phyloP scores from a whole-genome alignment of 2,113 vertebrate species.

The Atractosteus spatula region DNA sequence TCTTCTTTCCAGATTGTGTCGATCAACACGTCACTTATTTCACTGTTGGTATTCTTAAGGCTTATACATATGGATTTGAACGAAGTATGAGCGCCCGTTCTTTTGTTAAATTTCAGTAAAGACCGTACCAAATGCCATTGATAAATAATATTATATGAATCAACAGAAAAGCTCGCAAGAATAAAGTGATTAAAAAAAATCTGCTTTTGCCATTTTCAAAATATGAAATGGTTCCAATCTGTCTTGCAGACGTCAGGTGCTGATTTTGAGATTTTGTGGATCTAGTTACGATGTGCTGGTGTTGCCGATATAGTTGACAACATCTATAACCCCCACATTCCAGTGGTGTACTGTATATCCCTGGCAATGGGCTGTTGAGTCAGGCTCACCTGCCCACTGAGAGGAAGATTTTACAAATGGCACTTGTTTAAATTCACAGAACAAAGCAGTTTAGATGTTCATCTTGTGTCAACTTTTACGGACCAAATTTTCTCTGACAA shows the following conservation, averaged over 20 bases:
- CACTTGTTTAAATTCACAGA: neutral
- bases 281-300: neutral
- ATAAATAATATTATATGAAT: conserved; percentile 9
- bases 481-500: neutral
- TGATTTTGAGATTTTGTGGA: neutral
- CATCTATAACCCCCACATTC: neutral
- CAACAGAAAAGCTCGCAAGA: neutral
- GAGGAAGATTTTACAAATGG: neutral
- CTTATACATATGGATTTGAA: conserved; percentile 6
- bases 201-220: neutral
- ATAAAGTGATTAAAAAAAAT: neutral
- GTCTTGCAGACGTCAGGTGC: neutral
- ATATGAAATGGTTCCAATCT: neutral
- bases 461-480: conserved; percentile 10
- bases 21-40: conserved; percentile 5
- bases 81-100: conserved; percentile 11
- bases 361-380: neutral
- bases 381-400: neutral
- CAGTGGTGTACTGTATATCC: conserved; percentile 6
- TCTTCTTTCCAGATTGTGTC: conserved; percentile 12
- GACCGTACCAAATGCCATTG: conserved; percentile 3
- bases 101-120: conserved; percentile 16
- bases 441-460: conserved; percentile 4
- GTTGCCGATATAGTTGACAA: neutral
- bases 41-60: conserved; percentile 5